Conservation (phyloP, 2,797 vertebrate species). For the Chloroceryle amazona region DNA sequence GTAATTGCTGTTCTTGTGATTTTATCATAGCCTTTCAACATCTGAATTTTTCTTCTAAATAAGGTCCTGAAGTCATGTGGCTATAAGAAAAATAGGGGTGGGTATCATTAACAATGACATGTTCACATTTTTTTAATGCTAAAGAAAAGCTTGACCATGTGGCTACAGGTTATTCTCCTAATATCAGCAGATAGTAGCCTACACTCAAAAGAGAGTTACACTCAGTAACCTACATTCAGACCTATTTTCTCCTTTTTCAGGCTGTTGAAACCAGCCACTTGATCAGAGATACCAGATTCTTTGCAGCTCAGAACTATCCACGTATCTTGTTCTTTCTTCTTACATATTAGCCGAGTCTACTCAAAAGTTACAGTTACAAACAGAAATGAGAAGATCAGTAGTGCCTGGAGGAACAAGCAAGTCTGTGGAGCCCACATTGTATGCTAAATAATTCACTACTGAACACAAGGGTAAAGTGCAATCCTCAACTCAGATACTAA, state of each 20-base stretch:
- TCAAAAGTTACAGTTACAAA: not conserved
- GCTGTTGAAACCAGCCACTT: not conserved
- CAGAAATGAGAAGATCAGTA: not conserved
- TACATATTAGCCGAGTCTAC: not conserved
- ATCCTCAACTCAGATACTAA: not conserved
- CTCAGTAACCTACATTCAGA: not conserved
- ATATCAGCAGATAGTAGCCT: not conserved
- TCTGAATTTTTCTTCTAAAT: not conserved
- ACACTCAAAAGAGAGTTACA: not conserved
- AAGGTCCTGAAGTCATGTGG: fast-evolving
- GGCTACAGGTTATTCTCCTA: not conserved
- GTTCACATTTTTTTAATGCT: not conserved
- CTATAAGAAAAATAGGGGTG: not conserved
- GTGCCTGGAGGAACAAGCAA: not conserved
- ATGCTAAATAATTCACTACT: not conserved
- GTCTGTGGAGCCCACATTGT: not conserved
- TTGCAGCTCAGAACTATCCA: not conserved
- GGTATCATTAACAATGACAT: not conserved
- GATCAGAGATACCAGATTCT: not conserved
- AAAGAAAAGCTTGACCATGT: not conserved
- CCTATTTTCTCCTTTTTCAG: not conserved
- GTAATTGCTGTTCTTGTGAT: not conserved
- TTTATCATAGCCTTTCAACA: not conserved
- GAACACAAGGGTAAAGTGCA: not conserved
- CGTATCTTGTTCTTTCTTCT: not conserved